A percentile compares a stretch with the other conserved stretches of the same genome.
These are phyloP conservation scores for Drosophila nr. perissopoda DNA, from an alignment of 2,888 invertebrate species.

Conservation along the genomic window DNA sequence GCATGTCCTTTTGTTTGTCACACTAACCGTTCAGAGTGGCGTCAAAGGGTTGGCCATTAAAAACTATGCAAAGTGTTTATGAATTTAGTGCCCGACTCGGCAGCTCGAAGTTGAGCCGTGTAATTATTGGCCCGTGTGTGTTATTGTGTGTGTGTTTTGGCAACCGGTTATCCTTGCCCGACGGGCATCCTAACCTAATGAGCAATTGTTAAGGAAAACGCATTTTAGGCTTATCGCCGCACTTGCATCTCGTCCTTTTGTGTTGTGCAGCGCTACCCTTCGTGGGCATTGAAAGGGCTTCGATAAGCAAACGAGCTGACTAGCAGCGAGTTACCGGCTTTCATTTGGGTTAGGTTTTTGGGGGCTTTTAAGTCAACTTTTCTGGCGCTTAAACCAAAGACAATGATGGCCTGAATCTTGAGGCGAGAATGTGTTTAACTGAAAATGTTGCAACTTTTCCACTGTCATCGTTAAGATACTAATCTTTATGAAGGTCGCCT, in stretches of 20 bases:
- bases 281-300: constrained; percentile 62
- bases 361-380: constrained; percentile 67
- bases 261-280: constrained; percentile 24
- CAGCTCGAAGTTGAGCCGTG: constrained; percentile 17
- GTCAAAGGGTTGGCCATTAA: constrained; percentile 54
- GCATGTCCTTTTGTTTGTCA: constrained; percentile 71
- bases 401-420: constrained; percentile 57
- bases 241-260: constrained; percentile 65
- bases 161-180: constrained; percentile 53
- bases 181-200: constrained; percentile 69
- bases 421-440: constrained; percentile 27
- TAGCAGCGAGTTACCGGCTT: constrained; percentile 25
- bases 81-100: constrained; percentile 65
- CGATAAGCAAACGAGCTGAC: constrained; percentile 60
- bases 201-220: constrained; percentile 78
- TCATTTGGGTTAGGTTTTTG: constrained; percentile 48
- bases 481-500: constrained; percentile 82
- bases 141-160: constrained; percentile 30
- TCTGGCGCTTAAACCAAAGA: constrained; percentile 68
- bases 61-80: constrained; percentile 81
- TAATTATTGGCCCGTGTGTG: constrained; percentile 69
- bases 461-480: constrained; percentile 82
- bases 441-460: constrained; percentile 54
- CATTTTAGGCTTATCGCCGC: constrained; percentile 76
- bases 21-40: constrained; percentile 39